These are phyloP conservation scores for Lydus trimaculatus DNA, from an alignment of 2,888 invertebrate species.

Conservation along the genomic window DNA sequence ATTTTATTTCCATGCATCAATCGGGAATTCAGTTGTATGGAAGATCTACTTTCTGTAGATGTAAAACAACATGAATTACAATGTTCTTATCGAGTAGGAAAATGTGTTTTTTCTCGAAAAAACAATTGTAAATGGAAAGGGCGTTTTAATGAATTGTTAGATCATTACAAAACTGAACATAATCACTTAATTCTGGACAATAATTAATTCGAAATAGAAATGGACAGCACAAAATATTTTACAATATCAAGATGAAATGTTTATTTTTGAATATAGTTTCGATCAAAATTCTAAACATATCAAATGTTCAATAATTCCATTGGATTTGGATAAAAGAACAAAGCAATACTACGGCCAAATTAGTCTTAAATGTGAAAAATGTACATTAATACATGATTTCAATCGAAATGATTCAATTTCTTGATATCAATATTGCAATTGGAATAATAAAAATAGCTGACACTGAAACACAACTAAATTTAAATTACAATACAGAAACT, in stretches of 20 bases:
- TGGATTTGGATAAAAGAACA: too few species aligned
- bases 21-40: background rate
- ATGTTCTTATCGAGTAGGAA: background rate
- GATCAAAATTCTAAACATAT: too few species aligned
- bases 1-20: background rate
- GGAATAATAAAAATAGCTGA: background rate
- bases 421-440: background rate
- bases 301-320: too few species aligned
- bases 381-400: too few species aligned
- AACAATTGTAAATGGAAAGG: background rate
- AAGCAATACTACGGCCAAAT: too few species aligned
- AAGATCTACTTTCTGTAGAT: background rate
- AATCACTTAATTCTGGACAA: background rate
- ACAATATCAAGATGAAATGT: background rate
- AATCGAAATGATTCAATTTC: too few species aligned
- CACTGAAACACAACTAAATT: background rate
- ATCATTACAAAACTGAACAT: background rate
- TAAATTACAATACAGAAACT: background rate
- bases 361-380: too few species aligned
- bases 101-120: too few species aligned
- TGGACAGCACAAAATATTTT: background rate
- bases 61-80: background rate
- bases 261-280: conserved; percentile 1
- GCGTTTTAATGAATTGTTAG: background rate
- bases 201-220: background rate